phyloP scores from a whole-genome alignment of 2,797 vertebrate genomes.

The Ctenosaura bakeri region DNA sequence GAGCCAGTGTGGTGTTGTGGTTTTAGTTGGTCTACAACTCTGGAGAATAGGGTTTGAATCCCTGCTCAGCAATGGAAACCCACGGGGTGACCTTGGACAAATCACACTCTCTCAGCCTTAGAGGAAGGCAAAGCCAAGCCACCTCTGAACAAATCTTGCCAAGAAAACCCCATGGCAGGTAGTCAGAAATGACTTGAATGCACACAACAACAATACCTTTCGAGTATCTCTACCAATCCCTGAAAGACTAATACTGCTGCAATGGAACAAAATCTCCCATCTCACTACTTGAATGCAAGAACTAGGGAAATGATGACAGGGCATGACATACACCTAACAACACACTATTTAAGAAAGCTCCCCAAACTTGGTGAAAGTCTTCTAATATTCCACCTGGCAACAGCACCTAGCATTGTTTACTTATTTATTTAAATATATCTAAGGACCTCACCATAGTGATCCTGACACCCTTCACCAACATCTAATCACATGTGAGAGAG shows the following conservation, averaged over 20 bases:
- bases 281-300: not conserved
- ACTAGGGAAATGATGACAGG: not conserved
- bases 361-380: not conserved
- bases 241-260: too few relatives aligned
- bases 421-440: too few relatives aligned
- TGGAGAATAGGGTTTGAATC: too few relatives aligned
- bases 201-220: too few relatives aligned
- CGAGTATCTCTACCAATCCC: not conserved
- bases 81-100: too few relatives aligned
- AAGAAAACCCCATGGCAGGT: not conserved
- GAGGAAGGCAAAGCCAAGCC: too few relatives aligned
- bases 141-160: too few relatives aligned
- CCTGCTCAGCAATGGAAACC: too few relatives aligned
- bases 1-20: too few relatives aligned
- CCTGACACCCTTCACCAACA: not conserved
- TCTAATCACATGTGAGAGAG: not conserved
- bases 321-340: not conserved
- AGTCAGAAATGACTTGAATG: too few relatives aligned
- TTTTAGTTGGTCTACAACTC: too few relatives aligned
- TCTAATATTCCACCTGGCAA: not conserved
- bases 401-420: not conserved
- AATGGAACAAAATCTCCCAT: not conserved
- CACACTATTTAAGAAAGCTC: not conserved
- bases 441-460: not conserved
- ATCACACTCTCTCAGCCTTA: too few relatives aligned